Evolutionary conservation across 30 jellyfish, hydroid and myxozoan genomes (phyloP).

Genomic region (Nemopilema nomurai): DNA sequence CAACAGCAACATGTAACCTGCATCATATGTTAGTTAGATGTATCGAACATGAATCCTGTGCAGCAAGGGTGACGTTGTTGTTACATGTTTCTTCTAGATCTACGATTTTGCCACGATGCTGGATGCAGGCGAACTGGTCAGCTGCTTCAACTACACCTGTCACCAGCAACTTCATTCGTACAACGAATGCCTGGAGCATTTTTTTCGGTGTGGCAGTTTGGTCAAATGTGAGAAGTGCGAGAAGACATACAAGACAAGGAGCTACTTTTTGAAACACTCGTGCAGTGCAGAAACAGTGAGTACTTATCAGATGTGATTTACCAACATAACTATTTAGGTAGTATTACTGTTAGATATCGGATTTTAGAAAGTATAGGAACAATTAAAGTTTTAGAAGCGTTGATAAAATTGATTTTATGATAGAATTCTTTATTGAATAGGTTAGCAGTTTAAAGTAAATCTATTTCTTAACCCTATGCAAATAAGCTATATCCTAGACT

Average conservation of each 20-base stretch:
- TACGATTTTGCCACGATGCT: not conserved
- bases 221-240: slow-evolving; percentile 16
- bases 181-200: slow-evolving; percentile 12
- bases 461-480: no score
- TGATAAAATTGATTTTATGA: no score
- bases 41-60: not conserved
- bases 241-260: slow-evolving; percentile 17
- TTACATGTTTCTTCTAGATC: not conserved
- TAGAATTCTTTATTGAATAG: no score
- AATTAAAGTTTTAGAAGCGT: no score
- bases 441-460: no score
- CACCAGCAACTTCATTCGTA: not conserved
- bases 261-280: not conserved
- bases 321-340: no score
- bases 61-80: not conserved
- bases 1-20: no score
- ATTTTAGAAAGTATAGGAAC: no score
- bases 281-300: slow-evolving; percentile 11
- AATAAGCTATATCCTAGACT: no score
- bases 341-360: no score
- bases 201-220: slow-evolving; percentile 17
- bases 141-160: slow-evolving; percentile 6
- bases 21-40: no score
- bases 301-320: not conserved
- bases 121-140: not conserved